phyloP scores from a whole-genome alignment of 2,888 invertebrate genomes.

The Neoitamus cyanurus region DNA sequence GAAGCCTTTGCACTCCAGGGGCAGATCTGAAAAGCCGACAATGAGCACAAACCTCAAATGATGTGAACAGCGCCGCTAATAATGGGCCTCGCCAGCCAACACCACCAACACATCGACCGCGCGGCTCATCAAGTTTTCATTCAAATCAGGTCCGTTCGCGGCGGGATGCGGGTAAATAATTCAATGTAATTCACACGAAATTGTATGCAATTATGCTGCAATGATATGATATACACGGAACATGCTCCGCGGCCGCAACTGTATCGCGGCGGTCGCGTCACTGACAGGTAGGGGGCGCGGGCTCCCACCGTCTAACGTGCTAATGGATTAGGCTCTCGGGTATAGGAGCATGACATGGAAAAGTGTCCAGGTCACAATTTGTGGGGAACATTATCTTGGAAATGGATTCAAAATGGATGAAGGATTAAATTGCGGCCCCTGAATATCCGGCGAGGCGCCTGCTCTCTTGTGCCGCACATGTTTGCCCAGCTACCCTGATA shows the following conservation, averaged over 20 bases:
- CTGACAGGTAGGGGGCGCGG: not conserved
- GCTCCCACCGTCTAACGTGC: not conserved
- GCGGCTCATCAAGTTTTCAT: conserved; percentile 31
- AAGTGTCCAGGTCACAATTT: conserved; percentile 32
- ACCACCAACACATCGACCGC: conserved; percentile 1
- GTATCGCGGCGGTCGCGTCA: not conserved
- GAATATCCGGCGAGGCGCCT: not conserved
- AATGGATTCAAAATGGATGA: not conserved
- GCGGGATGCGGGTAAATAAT: conserved; percentile 43
- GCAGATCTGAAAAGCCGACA: conserved; percentile 33
- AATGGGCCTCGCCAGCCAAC: not conserved
- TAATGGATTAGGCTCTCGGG: conserved; percentile 36
- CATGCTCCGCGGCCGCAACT: conserved; percentile 10
- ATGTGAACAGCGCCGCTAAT: conserved; percentile 36
- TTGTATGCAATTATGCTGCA: conserved; percentile 48
- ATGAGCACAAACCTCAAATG: conserved; percentile 28
- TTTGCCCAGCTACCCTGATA: conserved; percentile 48
- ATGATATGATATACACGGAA: conserved; percentile 36
- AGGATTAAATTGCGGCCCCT: not conserved
- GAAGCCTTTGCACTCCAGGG: not conserved
- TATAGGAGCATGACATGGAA: conserved; percentile 10
- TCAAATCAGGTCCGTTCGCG: conserved; percentile 41
- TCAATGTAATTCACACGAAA: conserved; percentile 49
- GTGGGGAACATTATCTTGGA: not conserved
- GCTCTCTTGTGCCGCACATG: not conserved